phyloP scores from a whole-genome alignment of 2,888 invertebrate species.

The Miltochrista miniata region DNA sequence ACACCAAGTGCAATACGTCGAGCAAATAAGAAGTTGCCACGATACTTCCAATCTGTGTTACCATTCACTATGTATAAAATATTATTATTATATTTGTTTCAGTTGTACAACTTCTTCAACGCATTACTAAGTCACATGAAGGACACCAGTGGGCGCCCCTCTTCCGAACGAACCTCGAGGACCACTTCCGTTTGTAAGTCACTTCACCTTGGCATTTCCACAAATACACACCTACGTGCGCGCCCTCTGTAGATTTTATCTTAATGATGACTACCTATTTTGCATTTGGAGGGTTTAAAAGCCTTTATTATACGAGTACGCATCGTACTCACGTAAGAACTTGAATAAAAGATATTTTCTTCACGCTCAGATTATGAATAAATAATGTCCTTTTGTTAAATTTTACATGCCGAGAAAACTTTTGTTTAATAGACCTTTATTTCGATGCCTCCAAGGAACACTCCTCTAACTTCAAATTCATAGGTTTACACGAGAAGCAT shows the following conservation, averaged over 20 bases:
- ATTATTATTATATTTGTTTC: conserved; percentile 58
- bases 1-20: too few relatives aligned
- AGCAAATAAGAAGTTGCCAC: too few relatives aligned
- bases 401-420: too few relatives aligned
- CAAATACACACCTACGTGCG: conserved; percentile 5
- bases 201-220: conserved; percentile 28
- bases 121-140: conserved; percentile 94
- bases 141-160: conserved; percentile 84
- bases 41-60: neutral
- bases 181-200: conserved; percentile 84
- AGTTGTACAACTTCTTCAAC: conserved; percentile 98
- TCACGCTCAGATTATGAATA: too few relatives aligned
- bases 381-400: too few relatives aligned
- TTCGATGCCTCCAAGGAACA: too few relatives aligned
- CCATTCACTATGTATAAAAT: conserved; percentile 13
- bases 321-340: too few relatives aligned
- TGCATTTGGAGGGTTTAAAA: conserved; percentile 11
- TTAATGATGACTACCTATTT: conserved; percentile 19
- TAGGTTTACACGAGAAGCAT: too few relatives aligned
- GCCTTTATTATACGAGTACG: conserved; percentile 2
- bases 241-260: conserved; percentile 21
- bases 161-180: conserved; percentile 85
- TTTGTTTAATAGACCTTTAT: too few relatives aligned
- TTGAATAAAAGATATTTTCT: too few relatives aligned
- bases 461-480: too few relatives aligned